These are phyloP conservation scores for Lasioglossum pauxillum DNA, from an alignment of 2,888 invertebrate species.

Conservation along the genomic window DNA sequence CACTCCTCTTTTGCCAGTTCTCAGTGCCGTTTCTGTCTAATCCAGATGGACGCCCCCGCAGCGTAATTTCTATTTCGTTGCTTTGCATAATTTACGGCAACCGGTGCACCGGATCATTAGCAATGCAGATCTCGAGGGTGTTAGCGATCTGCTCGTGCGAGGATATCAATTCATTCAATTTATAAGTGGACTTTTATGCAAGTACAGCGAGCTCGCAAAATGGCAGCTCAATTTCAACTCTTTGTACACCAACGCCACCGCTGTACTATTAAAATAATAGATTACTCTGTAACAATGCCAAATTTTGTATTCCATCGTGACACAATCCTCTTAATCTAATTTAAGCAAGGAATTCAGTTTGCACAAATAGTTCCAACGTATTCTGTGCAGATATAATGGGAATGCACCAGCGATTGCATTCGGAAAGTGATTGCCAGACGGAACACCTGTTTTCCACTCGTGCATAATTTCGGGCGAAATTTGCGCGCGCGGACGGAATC, in stretches of 20 bases:
- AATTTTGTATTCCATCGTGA: neutral
- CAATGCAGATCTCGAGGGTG: neutral
- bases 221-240: neutral
- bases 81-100: neutral
- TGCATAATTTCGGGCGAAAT: neutral
- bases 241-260: neutral
- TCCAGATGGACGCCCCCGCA: neutral
- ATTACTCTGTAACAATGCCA: neutral
- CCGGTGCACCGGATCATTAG: neutral
- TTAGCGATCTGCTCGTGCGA: neutral
- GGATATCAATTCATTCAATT: neutral
- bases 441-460: neutral
- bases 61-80: neutral
- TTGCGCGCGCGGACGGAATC: neutral
- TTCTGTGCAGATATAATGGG: neutral
- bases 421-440: neutral
- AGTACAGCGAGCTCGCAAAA: neutral
- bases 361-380: neutral
- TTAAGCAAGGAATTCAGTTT: neutral
- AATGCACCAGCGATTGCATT: neutral
- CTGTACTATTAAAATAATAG: neutral
- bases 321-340: neutral
- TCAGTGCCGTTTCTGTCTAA: neutral
- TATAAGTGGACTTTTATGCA: neutral
- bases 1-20: neutral